phyloP scores from a whole-genome alignment of 2,113 vertebrate species.

The Lampris incognitus region DNA sequence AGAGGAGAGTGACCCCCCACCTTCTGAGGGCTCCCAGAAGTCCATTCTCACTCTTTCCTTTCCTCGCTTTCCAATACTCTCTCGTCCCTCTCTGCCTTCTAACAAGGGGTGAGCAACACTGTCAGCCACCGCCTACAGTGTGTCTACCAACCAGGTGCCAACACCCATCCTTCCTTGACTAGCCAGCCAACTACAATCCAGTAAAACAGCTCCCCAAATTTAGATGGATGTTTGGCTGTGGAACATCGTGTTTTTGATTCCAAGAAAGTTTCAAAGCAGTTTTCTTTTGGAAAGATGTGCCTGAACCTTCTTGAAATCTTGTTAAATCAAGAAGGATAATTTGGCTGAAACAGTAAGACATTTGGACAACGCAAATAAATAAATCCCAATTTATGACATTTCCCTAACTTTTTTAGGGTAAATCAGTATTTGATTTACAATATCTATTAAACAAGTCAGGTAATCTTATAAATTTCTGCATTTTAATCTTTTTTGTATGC shows the following conservation, averaged over 20 bases:
- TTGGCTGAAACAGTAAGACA: background rate
- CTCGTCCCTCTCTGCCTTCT: constrained; percentile 88
- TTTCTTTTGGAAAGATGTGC: background rate
- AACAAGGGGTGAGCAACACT: constrained; percentile 90
- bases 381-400: background rate
- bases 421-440: background rate
- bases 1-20: constrained; percentile 86
- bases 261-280: background rate
- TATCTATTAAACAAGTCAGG: background rate
- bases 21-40: constrained; percentile 90
- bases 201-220: constrained; percentile 10
- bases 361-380: background rate
- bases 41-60: constrained; percentile 91
- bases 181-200: background rate
- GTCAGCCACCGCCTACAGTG: constrained; percentile 56
- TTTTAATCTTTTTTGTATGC: background rate
- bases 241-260: background rate
- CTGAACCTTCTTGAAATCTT: background rate
- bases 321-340: background rate
- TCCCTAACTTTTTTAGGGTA: background rate
- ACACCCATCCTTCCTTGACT: background rate
- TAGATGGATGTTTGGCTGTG: background rate
- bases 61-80: constrained; percentile 93
- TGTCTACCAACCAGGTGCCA: constrained; percentile 41
- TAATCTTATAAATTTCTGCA: background rate